Percentiles rank a stretch among this genome's conserved stretches.
phyloP scores from a whole-genome alignment of 2,888 invertebrate genomes.

The Meiosimyza platycephala region DNA sequence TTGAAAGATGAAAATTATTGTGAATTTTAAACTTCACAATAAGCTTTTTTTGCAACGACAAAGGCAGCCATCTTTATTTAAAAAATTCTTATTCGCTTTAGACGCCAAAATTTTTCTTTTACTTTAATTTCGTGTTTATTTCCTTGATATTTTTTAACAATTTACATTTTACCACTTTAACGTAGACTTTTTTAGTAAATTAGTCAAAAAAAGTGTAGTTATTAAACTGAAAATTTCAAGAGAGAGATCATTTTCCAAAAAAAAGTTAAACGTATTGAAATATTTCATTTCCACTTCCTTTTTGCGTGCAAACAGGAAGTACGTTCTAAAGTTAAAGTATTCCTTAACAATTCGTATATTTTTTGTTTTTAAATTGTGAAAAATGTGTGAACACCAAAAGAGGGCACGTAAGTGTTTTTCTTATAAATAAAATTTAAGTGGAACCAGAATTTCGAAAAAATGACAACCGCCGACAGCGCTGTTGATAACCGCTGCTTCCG shows the following conservation, averaged over 20 bases:
- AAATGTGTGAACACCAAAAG: slow-evolving; percentile 22
- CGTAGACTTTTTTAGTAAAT: neutral
- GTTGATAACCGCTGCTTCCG: slow-evolving; percentile 29
- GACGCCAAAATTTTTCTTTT: slow-evolving; percentile 30
- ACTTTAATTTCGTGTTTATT: slow-evolving; percentile 22
- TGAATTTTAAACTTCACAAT: neutral
- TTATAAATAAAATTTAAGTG: neutral
- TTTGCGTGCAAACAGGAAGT: slow-evolving; percentile 10
- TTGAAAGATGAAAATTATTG: neutral
- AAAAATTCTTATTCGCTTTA: slow-evolving; percentile 25
- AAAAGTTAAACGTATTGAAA: neutral
- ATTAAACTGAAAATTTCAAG: neutral
- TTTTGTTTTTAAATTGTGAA: neutral
- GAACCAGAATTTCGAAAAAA: neutral
- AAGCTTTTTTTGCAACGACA: neutral
- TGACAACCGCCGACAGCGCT: slow-evolving; percentile 23
- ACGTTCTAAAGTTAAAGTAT: neutral
- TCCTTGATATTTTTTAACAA: slow-evolving; percentile 13
- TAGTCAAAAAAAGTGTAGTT: neutral
- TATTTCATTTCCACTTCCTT: slow-evolving; percentile 21
- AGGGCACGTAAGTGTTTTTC: slow-evolving; percentile 21
- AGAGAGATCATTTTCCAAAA: neutral
- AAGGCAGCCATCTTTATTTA: slow-evolving; percentile 27
- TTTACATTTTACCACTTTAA: neutral
- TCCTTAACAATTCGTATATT: neutral